Base-by-base conservation (phyloP, 2,113 vertebrate genomes). In the Rhadina sibilatrix region DNA sequence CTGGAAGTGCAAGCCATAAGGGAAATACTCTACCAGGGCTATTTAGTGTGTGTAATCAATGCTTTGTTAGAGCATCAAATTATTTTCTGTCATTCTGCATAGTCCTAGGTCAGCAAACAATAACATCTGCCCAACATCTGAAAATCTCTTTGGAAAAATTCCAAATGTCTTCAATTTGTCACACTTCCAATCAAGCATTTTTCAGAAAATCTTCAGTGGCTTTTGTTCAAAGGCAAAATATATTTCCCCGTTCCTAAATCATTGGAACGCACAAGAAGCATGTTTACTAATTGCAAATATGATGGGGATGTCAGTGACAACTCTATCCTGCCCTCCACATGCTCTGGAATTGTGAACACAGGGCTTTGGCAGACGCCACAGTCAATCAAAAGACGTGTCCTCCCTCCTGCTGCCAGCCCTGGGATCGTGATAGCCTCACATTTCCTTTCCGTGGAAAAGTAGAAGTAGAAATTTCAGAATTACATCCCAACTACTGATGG, bases 61-160 rank as follows among this genome's bases (percentile, higher is more conserved):
- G 93, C 93, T 94, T 95, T 91, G 70, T 96, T 85, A 83, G 83
- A 91, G 38, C 64, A 70, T 50, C 70, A 44, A 59, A 94, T 96
- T 90, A 93, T 85, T 91, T 93, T 90, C 49, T 89, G 83, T 71
- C 75, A 60, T 72, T 96, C 77, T 87, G 65, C 38, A 83, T 96
- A 96, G 77, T 91, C 82, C 68, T 91, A 93, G 81, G 81, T 96
- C 72, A 94, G 83, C 87, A 92, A 96, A 93, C 89, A 93, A 93
- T 93, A 94, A 83, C 72, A 93, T 94, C 90, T 90, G 83, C 71
- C 90, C 91, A 89, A 96, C 87, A 87, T 92, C 91, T 95, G 93
- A 94, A 91, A 86, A 78, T 76, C 40, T 83, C 83, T 89, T 89
- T 80, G 11, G 86, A 95, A 95, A 96, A 96, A 90, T 33, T 88